Evolutionary conservation across 2,113 vertebrate genomes (phyloP).

Genomic region (Megalops atlanticus): DNA sequence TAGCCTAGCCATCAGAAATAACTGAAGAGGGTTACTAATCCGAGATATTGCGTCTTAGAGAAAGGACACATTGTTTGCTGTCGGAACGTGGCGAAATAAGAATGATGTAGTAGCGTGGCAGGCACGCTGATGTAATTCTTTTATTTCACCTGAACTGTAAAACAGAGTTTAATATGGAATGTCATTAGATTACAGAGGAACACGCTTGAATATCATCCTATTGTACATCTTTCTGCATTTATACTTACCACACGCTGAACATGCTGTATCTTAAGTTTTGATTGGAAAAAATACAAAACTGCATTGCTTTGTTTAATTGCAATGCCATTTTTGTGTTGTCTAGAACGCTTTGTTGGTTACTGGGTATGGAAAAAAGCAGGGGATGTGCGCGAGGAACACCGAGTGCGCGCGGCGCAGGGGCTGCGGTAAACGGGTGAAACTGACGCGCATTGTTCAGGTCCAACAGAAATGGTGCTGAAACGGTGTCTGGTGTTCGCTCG

Average conservation of each 20-base stretch:
- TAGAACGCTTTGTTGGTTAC: background rate
- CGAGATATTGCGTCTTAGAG: background rate
- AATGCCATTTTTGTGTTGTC: background rate
- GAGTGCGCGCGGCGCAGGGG: background rate
- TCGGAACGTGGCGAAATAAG: background rate
- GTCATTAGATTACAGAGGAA: background rate
- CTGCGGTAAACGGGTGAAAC: background rate
- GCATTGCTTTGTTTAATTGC: background rate
- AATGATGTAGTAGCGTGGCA: background rate
- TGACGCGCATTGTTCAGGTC: slow-evolving; percentile 32
- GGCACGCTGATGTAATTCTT: background rate
- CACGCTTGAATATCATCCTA: background rate
- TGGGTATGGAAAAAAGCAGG: background rate
- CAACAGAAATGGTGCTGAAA: slow-evolving; percentile 50
- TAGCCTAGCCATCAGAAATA: no score
- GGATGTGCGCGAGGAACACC: background rate
- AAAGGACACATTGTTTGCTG: slow-evolving; percentile 1
- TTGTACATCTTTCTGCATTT: background rate
- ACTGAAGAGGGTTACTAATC: no score
- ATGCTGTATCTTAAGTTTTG: background rate
- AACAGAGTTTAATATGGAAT: background rate
- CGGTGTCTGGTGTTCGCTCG: background rate
- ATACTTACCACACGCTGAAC: no score
- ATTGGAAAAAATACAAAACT: no score
- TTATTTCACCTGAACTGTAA: background rate